A percentile compares a stretch with the other conserved stretches of the same genome.
phyloP scores from a whole-genome alignment of 2,113 vertebrate species.

The Hydrolagus affinis region DNA sequence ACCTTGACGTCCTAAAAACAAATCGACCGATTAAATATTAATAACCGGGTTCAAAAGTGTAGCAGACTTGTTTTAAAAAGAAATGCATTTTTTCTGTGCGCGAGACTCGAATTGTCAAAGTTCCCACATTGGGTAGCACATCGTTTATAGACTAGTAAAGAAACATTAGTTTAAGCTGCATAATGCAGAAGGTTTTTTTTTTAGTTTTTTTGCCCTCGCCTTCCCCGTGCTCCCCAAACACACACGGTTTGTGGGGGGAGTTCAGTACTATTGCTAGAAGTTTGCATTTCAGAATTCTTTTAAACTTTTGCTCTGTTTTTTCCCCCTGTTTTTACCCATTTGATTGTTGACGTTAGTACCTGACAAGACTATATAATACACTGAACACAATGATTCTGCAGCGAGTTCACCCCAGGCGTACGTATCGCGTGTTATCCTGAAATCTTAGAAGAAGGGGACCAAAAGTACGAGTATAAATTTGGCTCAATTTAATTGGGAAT shows the following conservation, averaged over 20 bases:
- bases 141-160: slow-evolving; percentile 34
- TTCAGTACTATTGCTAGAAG: slow-evolving; percentile 13
- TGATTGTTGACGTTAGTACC: slow-evolving; percentile 9
- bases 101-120: slow-evolving; percentile 38
- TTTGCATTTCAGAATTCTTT: slow-evolving; percentile 13
- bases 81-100: not conserved
- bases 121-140: slow-evolving; percentile 61
- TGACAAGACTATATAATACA: slow-evolving; percentile 17
- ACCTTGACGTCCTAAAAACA: slow-evolving; percentile 21
- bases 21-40: not conserved
- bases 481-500: not conserved
- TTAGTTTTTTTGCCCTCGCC: not conserved
- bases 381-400: slow-evolving; percentile 9
- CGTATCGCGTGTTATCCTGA: not conserved
- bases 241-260: not conserved
- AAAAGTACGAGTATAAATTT: not conserved
- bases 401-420: slow-evolving; percentile 5
- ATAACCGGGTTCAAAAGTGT: slow-evolving; percentile 11
- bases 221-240: too few species aligned
- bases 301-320: slow-evolving; percentile 4
- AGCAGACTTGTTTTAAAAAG: slow-evolving; percentile 3
- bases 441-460: not conserved
- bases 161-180: slow-evolving; percentile 24
- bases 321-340: too few species aligned
- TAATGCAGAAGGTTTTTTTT: not conserved